Percentiles rank a stretch among this genome's conserved stretches.
phyloP scores from a whole-genome alignment of 2,888 invertebrate genomes.

The Erpobdella octoculata region DNA sequence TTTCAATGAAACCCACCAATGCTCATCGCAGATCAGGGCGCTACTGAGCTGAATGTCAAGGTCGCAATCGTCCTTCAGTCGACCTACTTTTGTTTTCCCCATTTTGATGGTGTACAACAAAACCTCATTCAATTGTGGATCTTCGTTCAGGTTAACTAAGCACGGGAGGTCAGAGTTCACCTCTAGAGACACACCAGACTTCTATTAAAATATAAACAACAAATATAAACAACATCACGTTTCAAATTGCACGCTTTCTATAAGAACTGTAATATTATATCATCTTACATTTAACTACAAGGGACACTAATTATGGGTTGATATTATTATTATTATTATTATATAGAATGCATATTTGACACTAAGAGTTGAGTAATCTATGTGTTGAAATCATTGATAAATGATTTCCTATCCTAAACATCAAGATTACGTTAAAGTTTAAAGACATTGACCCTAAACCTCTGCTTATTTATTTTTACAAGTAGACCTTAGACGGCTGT shows the following conservation, averaged over 20 bases:
- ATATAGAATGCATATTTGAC: too few relatives aligned
- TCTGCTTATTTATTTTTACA: too few relatives aligned
- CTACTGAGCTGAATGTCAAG: slow-evolving; percentile 61
- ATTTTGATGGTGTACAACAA: slow-evolving; percentile 56
- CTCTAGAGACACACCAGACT: slow-evolving; percentile 57
- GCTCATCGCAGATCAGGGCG: slow-evolving; percentile 59
- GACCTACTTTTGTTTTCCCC: slow-evolving; percentile 55
- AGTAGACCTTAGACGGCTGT: too few relatives aligned
- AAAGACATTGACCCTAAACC: too few relatives aligned
- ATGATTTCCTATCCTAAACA: too few relatives aligned
- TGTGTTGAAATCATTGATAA: too few relatives aligned
- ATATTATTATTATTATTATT: neutral
- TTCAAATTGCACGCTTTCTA: neutral
- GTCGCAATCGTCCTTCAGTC: slow-evolving; percentile 43
- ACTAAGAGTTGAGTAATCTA: too few relatives aligned
- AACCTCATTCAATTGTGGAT: slow-evolving; percentile 61
- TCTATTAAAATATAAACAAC: slow-evolving; percentile 39
- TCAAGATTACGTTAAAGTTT: too few relatives aligned
- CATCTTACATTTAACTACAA: neutral
- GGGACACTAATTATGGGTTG: neutral
- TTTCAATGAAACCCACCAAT: slow-evolving; percentile 56
- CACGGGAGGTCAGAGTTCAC: slow-evolving; percentile 54
- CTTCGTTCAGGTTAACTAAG: slow-evolving; percentile 61
- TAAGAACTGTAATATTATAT: neutral
- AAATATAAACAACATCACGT: neutral